Evolutionary conservation across 2,888 invertebrate genomes (phyloP).

Genomic region (Volucella inflata): DNA sequence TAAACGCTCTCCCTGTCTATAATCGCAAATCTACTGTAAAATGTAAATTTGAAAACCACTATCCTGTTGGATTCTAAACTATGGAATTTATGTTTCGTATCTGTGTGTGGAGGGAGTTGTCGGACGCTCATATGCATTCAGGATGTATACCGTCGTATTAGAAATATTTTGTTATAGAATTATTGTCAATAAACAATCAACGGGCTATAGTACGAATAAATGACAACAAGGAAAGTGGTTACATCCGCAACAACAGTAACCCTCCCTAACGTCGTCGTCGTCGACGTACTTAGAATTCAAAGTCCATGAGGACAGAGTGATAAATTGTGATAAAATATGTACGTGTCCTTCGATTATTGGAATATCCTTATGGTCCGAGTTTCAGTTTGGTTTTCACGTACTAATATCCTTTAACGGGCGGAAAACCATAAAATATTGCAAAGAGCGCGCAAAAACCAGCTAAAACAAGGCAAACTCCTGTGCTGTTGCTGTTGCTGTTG

Average conservation of each 20-base stretch:
- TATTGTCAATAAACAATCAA: conserved; percentile 71
- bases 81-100: neutral
- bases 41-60: conserved; percentile 50
- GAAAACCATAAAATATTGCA: conserved; percentile 59
- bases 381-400: neutral
- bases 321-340: conserved; percentile 68
- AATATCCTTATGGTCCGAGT: conserved; percentile 42
- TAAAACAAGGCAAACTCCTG: conserved; percentile 15
- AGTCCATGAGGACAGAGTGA: conserved; percentile 44
- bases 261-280: conserved; percentile 9
- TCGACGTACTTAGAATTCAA: conserved; percentile 65
- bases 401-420: conserved; percentile 31
- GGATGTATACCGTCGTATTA: conserved; percentile 55
- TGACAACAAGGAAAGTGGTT: neutral
- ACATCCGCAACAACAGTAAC: neutral
- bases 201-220: neutral
- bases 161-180: conserved; percentile 37
- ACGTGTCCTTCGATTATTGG: conserved; percentile 68
- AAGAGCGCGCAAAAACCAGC: conserved; percentile 36
- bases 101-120: neutral
- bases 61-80: neutral
- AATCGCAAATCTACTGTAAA: conserved; percentile 61
- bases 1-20: conserved; percentile 43
- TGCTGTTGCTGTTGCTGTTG: conserved; percentile 2
- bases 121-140: neutral